Conservation (phyloP, 1,140 invertebrate species). For the Megathymus violae region DNA sequence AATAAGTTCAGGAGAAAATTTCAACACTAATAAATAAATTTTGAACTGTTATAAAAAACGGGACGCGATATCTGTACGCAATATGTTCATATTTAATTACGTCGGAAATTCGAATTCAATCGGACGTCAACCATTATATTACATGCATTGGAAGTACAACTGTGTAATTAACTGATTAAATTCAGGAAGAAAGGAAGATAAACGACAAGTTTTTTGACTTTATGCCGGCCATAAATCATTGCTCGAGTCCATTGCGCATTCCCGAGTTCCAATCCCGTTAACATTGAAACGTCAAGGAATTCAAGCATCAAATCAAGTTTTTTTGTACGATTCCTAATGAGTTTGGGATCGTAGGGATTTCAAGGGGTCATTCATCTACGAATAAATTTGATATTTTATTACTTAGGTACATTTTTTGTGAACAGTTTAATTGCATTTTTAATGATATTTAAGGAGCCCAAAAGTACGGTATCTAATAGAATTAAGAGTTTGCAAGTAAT, state of each 20-base stretch:
- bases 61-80: background rate
- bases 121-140: slow-evolving; percentile 3
- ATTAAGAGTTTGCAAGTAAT: too few species aligned
- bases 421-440: too few species aligned
- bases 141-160: background rate
- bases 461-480: too few species aligned
- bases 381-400: too few species aligned
- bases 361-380: too few species aligned
- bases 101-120: background rate
- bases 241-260: background rate
- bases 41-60: too few species aligned
- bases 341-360: slow-evolving; percentile 5
- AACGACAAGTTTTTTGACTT: slow-evolving; percentile 27
- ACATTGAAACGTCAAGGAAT: slow-evolving; percentile 18
- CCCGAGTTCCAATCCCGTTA: slow-evolving; percentile 11
- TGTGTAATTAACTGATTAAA: slow-evolving; percentile 29
- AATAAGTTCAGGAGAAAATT: too few species aligned
- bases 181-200: slow-evolving; percentile 27
- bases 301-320: slow-evolving; percentile 11
- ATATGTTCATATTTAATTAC: background rate
- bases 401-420: too few species aligned
- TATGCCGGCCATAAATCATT: slow-evolving; percentile 18
- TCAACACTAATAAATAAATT: too few species aligned
- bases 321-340: slow-evolving; percentile 3
- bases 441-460: too few species aligned